Base-by-base conservation (phyloP, 2,888 invertebrate species). In the Xylophagus ater region DNA sequence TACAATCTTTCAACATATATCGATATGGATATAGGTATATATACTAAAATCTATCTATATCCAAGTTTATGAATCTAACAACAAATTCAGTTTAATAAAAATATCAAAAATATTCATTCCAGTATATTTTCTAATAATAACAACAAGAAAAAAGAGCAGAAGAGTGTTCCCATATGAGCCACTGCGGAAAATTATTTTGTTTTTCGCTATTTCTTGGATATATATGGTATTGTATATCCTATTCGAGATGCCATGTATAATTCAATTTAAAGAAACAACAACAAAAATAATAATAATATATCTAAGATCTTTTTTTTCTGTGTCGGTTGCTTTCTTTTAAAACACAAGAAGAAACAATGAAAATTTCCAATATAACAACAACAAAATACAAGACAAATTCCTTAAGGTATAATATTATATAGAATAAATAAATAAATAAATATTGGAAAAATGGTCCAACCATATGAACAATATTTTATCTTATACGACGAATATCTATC, bases 131-230 rank as follows among this genome's bases (percentile, higher is more conserved):
- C 26, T 6, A 10, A 13, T 13, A 13, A 26, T 26, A 26, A 9
- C 26, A 12, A 26, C 42, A 41, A 29, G 23, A 13, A 31, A 34
- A 23, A 37, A 24, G 26, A 44, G 40, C 24, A 40, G 40, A 43
- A 41, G 37, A 47, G 39, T 33, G 46, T 37, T 46, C 47, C 47
- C 49, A 43, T 19, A 43, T 37, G 44, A 36, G 45, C 40, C 43
- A 41, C 43, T 46, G 43, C 42, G 43, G 45, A 39, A 42, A 44
- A 48, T 42, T 43, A 42, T 40, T 46, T 47, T 43, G 37, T 29
- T 31, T 12, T 21, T 24, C 24, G 30, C 19, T 30, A 12, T 31
- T 26, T 30, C 37, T 40, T 40, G 24, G 36, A 32, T 41, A 8
- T 31, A 53, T 61, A 15, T 37, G 24, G 25, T 33, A 28, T 21